Evolutionary conservation across 2,113 vertebrate genomes (phyloP), one percentile per base, ranked within the genome.

Genomic region (Bos javanicus): DNA sequence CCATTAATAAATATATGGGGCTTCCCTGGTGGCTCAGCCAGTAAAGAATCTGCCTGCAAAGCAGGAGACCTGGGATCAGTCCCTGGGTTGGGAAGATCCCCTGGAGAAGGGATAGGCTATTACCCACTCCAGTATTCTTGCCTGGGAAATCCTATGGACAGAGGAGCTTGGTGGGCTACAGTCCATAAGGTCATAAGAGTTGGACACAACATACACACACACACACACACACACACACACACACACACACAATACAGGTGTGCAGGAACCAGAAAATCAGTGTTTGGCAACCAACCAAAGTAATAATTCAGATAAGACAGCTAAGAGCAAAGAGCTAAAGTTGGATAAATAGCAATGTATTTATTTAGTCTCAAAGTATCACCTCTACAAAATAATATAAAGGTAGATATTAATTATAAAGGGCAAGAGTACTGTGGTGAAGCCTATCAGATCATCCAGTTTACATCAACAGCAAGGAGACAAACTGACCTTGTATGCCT

Each of bases 401-500:
- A 74, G 15, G 46, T 74, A 28, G 23, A 28, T 67, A 48, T 74
- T 84, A 83, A 80, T 28, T 89, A 80, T 5, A 60, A 93, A 93
- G 74, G n/a, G 60, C 57, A 89, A 92, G 6, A 43, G 19, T 25
- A 7, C 4, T 12, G 19, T n/a, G 5, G 5, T 6, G 14, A 50
- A 39, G 54, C 43, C 43, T 85, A 14, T 43, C 26, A 52, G 56
- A 76, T 26, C 71, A 71, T 92, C 43, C 25, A 28, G 23, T 39
- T 5, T 56, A 7, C 12, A 30, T 87, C 43, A 39, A 81, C 17
- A 67, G 64, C 19, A 26, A 2, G 21, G 11, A 80, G 11, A 91
- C 16, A 91, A 36, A 46, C 0, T 2, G 21, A 48, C 13, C 26
- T 46, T 4, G 2, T 3, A 4, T 2, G 2, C 59, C 7, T 57